Base-by-base conservation (phyloP, 2,113 vertebrate genomes). In the Vidua chalybeata region DNA sequence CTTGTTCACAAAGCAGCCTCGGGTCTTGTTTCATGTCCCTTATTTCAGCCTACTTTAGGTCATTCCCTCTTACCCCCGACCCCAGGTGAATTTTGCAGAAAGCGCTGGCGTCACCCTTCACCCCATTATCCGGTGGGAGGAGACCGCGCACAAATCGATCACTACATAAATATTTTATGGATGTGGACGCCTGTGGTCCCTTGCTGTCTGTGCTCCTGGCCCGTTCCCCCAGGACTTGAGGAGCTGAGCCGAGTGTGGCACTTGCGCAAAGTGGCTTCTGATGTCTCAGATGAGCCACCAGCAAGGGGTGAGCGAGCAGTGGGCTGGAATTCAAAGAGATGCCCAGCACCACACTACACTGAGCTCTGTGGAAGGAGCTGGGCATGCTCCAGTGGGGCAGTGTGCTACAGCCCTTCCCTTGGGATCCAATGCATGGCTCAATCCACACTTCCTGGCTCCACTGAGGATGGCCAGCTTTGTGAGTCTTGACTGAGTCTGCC, bases 221-320 rank as follows among this genome's bases (percentile, higher is more conserved):
- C 46, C 1, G 0, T 33, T 59, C 35, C 89, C 54, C 33, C 56
- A 20, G 56, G 64, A 41, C 7, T 17, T 3, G 30, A 2, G 9
- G 45, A 46, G 51, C 76, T 31, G 52, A 62, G 55, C 6, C 3
- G 8, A 71, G 49, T 1, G 2, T 7, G 62, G 30, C 19, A 6
- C 37, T 39, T 13, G 30, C 0, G 0, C 51, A 41, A 27, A 71
- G 68, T 0, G 0, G 35, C 51, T 33, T 39, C 49, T 0, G 3
- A 20, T 12, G 16, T 15, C 28, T 45, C 51, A 33, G 64, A 61
- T 6, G 78, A 67, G 69, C 74, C 1, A 1, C 2, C 15, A 6
- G 59, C 54, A 2, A 72, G 27, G 80, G 49, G 5, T 9, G 39
- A 46, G 76, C 0, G 0, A 35, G 80, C 23, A 12, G 31, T 4